Conservation (phyloP, 2,113 vertebrate genomes). For the Emydura subglobosa region DNA sequence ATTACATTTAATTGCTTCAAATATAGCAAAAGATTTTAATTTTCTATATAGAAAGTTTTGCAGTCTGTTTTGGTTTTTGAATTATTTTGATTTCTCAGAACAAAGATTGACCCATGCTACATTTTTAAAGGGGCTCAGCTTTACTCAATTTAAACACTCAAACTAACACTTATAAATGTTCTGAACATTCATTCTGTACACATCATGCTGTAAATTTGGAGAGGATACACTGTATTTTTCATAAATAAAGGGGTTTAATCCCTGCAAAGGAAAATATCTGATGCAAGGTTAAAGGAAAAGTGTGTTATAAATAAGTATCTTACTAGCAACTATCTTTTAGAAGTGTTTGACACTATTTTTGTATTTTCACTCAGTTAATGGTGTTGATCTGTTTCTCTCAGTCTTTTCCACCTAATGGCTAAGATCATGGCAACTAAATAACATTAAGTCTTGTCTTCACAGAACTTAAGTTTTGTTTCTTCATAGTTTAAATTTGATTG, state of each 20-base stretch:
- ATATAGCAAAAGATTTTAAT: background rate
- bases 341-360: background rate
- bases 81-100: no score
- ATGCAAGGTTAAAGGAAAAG: no score
- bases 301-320: no score
- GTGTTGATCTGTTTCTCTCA: background rate
- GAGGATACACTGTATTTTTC: no score
- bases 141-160: background rate
- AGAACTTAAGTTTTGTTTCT: background rate
- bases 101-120: no score
- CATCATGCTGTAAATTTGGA: no score
- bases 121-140: background rate
- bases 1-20: background rate
- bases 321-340: background rate
- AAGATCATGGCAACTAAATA: background rate
- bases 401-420: background rate
- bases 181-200: background rate
- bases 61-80: background rate
- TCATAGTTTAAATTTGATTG: background rate
- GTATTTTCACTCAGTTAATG: background rate
- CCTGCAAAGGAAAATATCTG: no score
- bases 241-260: no score
- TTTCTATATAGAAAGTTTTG: background rate
- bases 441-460: background rate
- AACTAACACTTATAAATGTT: background rate